Evolutionary conservation across 2,797 vertebrate genomes (phyloP).

Genomic region (Neosalanx taihuensis): DNA sequence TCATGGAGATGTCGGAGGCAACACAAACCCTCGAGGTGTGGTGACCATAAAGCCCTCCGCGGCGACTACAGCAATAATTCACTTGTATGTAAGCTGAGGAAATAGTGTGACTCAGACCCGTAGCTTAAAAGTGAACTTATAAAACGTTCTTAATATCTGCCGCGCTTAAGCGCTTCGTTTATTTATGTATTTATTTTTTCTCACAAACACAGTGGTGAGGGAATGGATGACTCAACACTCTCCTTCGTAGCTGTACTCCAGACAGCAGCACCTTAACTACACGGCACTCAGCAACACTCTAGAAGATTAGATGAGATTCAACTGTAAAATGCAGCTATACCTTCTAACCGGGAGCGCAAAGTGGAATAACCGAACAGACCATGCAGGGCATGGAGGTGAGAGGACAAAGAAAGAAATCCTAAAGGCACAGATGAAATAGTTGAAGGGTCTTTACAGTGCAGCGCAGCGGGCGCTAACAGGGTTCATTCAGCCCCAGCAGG

Average conservation of each 20-base stretch:
- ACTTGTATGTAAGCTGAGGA: constrained; percentile 34
- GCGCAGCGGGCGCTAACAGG: constrained; percentile 20
- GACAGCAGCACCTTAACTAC: no score
- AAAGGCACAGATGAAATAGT: no score
- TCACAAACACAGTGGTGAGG: not conserved
- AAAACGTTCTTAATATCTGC: constrained; percentile 15
- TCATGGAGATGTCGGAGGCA: constrained; percentile 22
- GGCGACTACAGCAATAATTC: constrained; percentile 31
- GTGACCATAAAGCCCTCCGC: constrained; percentile 18
- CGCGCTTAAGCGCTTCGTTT: constrained; percentile 16
- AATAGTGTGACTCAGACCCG: constrained; percentile 26
- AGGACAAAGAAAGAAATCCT: no score
- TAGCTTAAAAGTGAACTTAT: constrained; percentile 29
- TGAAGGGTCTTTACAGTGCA: no score
- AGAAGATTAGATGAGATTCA: not conserved
- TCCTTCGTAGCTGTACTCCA: no score
- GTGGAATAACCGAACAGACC: no score
- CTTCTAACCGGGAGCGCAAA: no score
- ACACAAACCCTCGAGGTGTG: not conserved
- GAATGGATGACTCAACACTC: no score
- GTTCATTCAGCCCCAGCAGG: constrained; percentile 52
- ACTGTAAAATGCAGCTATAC: no score
- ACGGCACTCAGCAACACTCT: constrained; percentile 16
- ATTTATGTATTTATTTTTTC: constrained; percentile 23
- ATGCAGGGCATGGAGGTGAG: no score